phyloP scores from a whole-genome alignment of 2,888 invertebrate genomes.

The Eurytoma californica region DNA sequence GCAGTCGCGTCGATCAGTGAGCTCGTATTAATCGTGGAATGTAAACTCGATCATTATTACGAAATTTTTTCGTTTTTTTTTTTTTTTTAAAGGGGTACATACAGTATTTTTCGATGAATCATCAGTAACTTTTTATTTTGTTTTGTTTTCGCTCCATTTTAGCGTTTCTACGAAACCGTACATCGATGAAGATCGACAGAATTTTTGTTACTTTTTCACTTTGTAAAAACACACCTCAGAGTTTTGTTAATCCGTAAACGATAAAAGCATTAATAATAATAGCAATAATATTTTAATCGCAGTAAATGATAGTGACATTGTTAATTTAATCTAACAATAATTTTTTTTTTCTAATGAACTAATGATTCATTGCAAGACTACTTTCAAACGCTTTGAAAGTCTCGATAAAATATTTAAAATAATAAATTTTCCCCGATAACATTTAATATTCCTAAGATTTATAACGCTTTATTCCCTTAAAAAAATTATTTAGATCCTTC shows the following conservation, averaged over 20 bases:
- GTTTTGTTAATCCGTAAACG: background rate
- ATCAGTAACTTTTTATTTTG: slow-evolving; percentile 1
- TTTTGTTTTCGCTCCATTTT: background rate
- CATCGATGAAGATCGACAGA: too few species aligned
- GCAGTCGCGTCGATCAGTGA: slow-evolving; percentile 21
- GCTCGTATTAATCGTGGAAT: slow-evolving; percentile 46
- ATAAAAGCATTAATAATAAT: slow-evolving; percentile 28
- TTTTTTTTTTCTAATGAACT: slow-evolving; percentile 24
- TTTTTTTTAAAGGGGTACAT: slow-evolving; percentile 39
- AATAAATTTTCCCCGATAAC: slow-evolving; percentile 29
- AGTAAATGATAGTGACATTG: slow-evolving; percentile 6
- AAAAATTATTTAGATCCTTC: slow-evolving; percentile 35
- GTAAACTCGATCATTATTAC: slow-evolving; percentile 46
- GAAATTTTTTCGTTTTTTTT: slow-evolving; percentile 4
- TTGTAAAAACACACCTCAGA: background rate
- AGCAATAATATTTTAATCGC: slow-evolving; percentile 13
- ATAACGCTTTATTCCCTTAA: slow-evolving; percentile 18
- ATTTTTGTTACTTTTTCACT: background rate
- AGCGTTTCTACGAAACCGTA: too few species aligned
- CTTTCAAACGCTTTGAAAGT: background rate
- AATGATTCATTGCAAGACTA: slow-evolving; percentile 33
- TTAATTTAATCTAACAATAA: slow-evolving; percentile 32
- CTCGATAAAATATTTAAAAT: slow-evolving; percentile 48
- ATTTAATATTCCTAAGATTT: slow-evolving; percentile 20
- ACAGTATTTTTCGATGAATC: slow-evolving; percentile 37